phyloP scores from a whole-genome alignment of 2,113 vertebrate species.

The Calyptommatus sinebrachiatus region DNA sequence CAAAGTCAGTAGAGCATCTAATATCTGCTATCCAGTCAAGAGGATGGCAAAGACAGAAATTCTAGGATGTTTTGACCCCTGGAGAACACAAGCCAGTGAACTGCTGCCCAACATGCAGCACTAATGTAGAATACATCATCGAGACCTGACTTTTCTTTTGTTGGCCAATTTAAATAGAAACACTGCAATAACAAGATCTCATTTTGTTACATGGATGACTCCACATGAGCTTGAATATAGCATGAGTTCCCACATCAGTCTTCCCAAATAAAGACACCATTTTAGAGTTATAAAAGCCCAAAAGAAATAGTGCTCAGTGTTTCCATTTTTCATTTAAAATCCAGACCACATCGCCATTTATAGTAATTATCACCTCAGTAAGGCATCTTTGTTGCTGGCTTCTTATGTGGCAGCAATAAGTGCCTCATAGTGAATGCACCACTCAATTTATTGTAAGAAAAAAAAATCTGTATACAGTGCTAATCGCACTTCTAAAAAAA shows the following conservation, averaged over 20 bases:
- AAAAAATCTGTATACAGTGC: no score
- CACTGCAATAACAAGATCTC: constrained; percentile 45
- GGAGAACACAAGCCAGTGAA: constrained; percentile 59
- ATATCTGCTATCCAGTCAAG: constrained; percentile 32
- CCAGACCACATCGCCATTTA: no score
- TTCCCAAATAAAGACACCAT: constrained; percentile 20
- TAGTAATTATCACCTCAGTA: no score
- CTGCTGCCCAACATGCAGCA: constrained; percentile 49
- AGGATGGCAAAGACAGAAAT: constrained; percentile 37
- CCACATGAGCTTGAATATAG: constrained; percentile 34
- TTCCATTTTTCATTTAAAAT: no score
- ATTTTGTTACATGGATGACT: constrained; percentile 44
- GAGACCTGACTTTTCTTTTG: constrained; percentile 20
- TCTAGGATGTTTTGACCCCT: constrained; percentile 50
- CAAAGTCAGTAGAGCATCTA: constrained; percentile 61
- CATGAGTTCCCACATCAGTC: not conserved
- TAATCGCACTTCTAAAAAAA: no score
- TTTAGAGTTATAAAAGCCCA: not conserved
- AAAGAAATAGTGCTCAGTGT: no score
- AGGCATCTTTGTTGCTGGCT: no score
- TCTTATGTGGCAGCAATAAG: no score
- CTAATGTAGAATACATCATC: constrained; percentile 60
- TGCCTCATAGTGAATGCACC: no score
- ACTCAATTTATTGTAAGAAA: no score
- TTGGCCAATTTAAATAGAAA: constrained; percentile 42